Percentiles rank a stretch among this genome's conserved stretches.
phyloP scores from a whole-genome alignment of 2,888 invertebrate species.

The Diploptera punctata region DNA sequence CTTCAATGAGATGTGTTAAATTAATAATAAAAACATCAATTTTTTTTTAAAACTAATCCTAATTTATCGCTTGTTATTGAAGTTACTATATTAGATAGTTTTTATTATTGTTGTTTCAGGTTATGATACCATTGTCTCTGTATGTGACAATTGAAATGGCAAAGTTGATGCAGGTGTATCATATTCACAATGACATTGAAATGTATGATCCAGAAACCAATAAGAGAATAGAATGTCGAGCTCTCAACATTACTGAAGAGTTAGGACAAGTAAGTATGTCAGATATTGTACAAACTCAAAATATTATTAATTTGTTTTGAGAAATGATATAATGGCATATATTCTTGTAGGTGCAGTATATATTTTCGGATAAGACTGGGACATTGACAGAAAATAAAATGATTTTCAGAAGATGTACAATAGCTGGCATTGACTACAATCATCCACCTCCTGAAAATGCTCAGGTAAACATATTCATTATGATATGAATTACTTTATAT shows the following conservation, averaged over 20 bases:
- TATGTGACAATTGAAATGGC: slow-evolving; percentile 98
- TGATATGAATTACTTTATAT: too few species aligned
- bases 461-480: slow-evolving; percentile 35
- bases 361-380: slow-evolving; percentile 98
- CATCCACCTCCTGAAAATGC: slow-evolving; percentile 73
- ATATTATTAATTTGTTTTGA: too few species aligned
- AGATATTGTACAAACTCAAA: too few species aligned
- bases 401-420: slow-evolving; percentile 91
- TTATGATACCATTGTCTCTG: slow-evolving; percentile 95
- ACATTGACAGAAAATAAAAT: slow-evolving; percentile 98
- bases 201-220: slow-evolving; percentile 86
- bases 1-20: too few species aligned
- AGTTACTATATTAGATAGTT: too few species aligned
- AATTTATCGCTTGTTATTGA: too few species aligned
- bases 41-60: too few species aligned
- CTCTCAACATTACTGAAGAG: slow-evolving; percentile 96
- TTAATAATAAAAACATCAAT: too few species aligned
- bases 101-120: slow-evolving; percentile 58
- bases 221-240: slow-evolving; percentile 86
- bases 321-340: too few species aligned
- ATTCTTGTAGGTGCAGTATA: slow-evolving; percentile 71
- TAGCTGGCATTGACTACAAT: slow-evolving; percentile 89
- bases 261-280: slow-evolving; percentile 85
- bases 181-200: slow-evolving; percentile 89
- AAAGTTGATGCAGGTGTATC: slow-evolving; percentile 93